Conservation (phyloP, 2,797 vertebrate genomes). For the Muraenolepis orangiensis region DNA sequence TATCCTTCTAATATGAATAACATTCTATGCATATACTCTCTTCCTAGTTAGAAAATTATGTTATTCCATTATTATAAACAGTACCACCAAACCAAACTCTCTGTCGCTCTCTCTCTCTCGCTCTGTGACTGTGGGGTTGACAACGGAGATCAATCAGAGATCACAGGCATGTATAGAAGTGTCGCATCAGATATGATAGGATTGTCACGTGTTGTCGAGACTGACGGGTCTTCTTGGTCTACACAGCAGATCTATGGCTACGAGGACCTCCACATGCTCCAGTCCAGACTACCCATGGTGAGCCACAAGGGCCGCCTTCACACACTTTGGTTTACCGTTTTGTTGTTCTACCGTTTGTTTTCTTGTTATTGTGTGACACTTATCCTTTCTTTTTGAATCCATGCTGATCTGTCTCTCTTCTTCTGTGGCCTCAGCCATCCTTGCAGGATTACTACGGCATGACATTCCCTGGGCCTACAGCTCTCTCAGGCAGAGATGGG, state of each 20-base stretch:
- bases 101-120: no score
- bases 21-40: background rate
- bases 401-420: background rate
- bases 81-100: no score
- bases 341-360: background rate
- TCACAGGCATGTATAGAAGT: no score
- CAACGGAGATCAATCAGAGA: no score
- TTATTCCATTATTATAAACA: background rate
- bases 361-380: background rate
- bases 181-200: background rate
- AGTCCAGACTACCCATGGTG: conserved; percentile 92
- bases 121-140: background rate
- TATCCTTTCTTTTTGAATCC: background rate
- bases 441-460: conserved; percentile 96
- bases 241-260: conserved; percentile 91
- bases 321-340: background rate
- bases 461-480: conserved; percentile 89
- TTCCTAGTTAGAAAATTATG: background rate
- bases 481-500: conserved; percentile 89
- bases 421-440: conserved; percentile 53
- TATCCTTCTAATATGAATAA: background rate
- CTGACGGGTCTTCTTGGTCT: conserved; percentile 32
- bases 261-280: conserved; percentile 95
- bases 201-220: background rate
- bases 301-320: conserved; percentile 42